Evolutionary conservation across 1,140 invertebrate species (phyloP), one percentile per base, ranked within the genome.

Genomic region (Drosophila busckii): DNA sequence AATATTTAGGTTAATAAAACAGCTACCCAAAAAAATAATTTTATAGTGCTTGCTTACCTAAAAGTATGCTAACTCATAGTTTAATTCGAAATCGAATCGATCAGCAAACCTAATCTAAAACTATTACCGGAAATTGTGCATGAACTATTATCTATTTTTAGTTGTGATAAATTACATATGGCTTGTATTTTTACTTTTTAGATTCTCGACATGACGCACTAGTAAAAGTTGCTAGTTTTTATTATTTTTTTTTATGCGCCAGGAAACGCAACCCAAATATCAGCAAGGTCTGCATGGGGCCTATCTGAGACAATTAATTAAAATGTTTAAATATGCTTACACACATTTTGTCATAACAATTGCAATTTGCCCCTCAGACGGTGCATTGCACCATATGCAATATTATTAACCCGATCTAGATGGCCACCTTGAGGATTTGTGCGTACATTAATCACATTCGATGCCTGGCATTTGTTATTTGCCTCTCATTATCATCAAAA

Each of bases 231-330:
- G 29, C 7, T 17, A 25, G n/a, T n/a, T 20, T 29, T 28, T 28
- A 34, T 8, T 16, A 42, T 29, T 34, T 10, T 20, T 16, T 31
- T 26, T 4, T 23, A 13, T 35, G 16, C 34, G 42, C 52, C 71
- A 78, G 71, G 71, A 76, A 76, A 76, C 78, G 52, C 71, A 53
- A 38, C 34, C 60, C 29, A 70, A 76, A 76, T 75, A 70, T 20
- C 12, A 50, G 22, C 28, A 23, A 6, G 34, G 32, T 49, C 42
- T 54, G 25, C 48, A 25, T 20, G 12, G 49, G 34, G 46, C 35
- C 40, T 35, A 37, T 52, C 41, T 53, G 53, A 61, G 37, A 37
- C 40, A 68, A 80, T 82, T 69, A 82, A 82, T 80, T 63, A 67
- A 5, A 19, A 12, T 4, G 10, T 13, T n/a, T 3, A 17, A 12